phyloP scores from a whole-genome alignment of 1,140 invertebrate species.

The Bombus superbus region DNA sequence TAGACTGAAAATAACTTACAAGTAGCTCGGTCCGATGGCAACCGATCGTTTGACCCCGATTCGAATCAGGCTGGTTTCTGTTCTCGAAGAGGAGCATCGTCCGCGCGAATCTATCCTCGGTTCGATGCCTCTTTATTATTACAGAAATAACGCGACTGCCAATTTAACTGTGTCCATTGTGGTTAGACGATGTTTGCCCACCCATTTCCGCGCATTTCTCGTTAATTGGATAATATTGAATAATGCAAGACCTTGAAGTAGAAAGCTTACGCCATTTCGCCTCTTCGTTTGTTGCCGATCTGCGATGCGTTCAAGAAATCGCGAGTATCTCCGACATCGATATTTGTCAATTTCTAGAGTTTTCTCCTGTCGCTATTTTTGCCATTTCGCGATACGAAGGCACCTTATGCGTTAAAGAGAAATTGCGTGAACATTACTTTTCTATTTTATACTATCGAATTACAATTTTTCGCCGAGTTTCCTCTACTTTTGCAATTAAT shows the following conservation, averaged over 20 bases:
- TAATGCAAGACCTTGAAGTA: not conserved
- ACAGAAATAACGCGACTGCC: slow-evolving; percentile 35
- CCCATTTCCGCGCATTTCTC: not conserved
- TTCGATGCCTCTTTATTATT: slow-evolving; percentile 57
- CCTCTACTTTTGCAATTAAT: no score
- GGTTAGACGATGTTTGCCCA: slow-evolving; percentile 29
- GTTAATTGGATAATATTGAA: slow-evolving; percentile 59
- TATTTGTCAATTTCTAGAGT: no score
- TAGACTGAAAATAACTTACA: slow-evolving; percentile 27
- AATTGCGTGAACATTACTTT: no score
- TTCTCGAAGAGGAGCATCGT: not conserved
- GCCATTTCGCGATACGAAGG: no score
- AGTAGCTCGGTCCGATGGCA: not conserved
- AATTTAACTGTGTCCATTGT: slow-evolving; percentile 49
- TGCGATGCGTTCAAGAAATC: not conserved
- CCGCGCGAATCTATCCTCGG: slow-evolving; percentile 11
- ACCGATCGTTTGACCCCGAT: slow-evolving; percentile 46
- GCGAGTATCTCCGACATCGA: not conserved
- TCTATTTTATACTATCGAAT: no score
- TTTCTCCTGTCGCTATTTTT: not conserved
- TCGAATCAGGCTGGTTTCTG: slow-evolving; percentile 33
- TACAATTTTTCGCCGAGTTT: no score
- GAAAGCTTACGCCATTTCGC: not conserved
- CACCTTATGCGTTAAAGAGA: no score
- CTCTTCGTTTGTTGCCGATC: not conserved